phyloP scores from a whole-genome alignment of 1,140 invertebrate genomes.

The Leptinotarsa defecta region DNA sequence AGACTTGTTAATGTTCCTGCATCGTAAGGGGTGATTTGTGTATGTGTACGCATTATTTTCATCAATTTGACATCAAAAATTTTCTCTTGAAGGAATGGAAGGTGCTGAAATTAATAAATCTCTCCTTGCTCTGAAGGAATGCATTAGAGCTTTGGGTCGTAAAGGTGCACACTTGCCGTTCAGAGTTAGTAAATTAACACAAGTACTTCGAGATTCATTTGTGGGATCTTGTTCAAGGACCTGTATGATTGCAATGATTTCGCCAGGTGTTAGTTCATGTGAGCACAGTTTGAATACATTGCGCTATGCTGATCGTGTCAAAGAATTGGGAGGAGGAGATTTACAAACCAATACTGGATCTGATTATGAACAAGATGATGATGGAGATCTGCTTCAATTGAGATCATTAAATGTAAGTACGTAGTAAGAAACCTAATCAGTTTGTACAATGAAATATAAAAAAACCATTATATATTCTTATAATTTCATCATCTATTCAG shows the following conservation, averaged over 20 bases:
- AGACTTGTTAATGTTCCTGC: too few species aligned
- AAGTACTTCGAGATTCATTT: constrained; percentile 77
- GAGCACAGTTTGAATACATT: constrained; percentile 83
- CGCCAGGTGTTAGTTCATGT: constrained; percentile 74
- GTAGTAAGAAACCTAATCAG: too few species aligned
- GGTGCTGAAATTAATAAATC: constrained; percentile 84
- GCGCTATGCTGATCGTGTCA: constrained; percentile 78
- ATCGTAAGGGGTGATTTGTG: too few species aligned
- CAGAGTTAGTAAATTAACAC: constrained; percentile 74
- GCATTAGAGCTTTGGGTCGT: constrained; percentile 73
- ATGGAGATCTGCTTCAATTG: constrained; percentile 80
- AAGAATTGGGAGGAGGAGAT: constrained; percentile 67
- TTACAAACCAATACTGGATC: constrained; percentile 54
- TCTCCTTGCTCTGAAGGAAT: constrained; percentile 77
- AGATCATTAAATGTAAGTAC: constrained; percentile 72
- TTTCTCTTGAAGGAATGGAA: constrained; percentile 64
- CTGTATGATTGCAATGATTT: constrained; percentile 86
- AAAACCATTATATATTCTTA: too few species aligned
- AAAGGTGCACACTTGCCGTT: constrained; percentile 76
- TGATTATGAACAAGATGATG: constrained; percentile 52
- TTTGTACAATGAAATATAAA: too few species aligned
- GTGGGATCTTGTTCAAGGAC: constrained; percentile 74
- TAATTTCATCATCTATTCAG: too few species aligned
- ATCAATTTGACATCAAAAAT: too few species aligned
- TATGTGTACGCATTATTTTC: too few species aligned